phyloP scores from a whole-genome alignment of 2,888 invertebrate species.

The Ceratothoa steindachneri region DNA sequence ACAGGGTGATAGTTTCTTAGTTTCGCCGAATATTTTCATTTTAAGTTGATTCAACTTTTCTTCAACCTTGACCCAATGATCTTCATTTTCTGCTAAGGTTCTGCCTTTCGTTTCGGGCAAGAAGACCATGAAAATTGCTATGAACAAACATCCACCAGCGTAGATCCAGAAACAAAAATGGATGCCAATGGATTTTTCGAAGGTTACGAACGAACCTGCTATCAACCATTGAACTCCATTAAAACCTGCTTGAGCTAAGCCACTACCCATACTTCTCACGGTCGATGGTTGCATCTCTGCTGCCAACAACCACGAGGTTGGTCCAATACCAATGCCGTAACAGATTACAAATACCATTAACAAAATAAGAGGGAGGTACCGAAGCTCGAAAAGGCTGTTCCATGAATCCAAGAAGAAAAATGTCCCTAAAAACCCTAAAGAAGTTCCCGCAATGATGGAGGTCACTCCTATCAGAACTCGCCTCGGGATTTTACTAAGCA shows the following conservation, averaged over 20 bases:
- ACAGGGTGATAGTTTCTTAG: too few species aligned
- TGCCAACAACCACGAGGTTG: slow-evolving; percentile 21
- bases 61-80: slow-evolving; percentile 15
- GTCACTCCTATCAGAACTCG: slow-evolving; percentile 12
- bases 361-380: slow-evolving; percentile 19
- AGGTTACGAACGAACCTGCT: slow-evolving; percentile 16
- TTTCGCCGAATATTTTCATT: not conserved
- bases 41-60: not conserved
- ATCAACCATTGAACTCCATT: slow-evolving; percentile 18
- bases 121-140: slow-evolving; percentile 19
- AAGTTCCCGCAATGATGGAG: slow-evolving; percentile 11
- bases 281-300: slow-evolving; percentile 32
- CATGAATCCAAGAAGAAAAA: slow-evolving; percentile 16
- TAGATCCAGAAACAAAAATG: slow-evolving; percentile 20
- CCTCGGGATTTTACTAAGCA: slow-evolving; percentile 21
- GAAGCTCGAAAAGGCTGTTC: not conserved
- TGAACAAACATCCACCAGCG: slow-evolving; percentile 20
- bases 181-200: not conserved
- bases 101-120: slow-evolving; percentile 25
- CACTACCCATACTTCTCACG: slow-evolving; percentile 24
- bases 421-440: slow-evolving; percentile 18
- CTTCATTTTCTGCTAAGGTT: slow-evolving; percentile 22
- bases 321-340: slow-evolving; percentile 31
- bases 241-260: slow-evolving; percentile 18
- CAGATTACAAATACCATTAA: slow-evolving; percentile 21